phyloP scores from a whole-genome alignment of 2,113 vertebrate species.

The Smithornis capensis region DNA sequence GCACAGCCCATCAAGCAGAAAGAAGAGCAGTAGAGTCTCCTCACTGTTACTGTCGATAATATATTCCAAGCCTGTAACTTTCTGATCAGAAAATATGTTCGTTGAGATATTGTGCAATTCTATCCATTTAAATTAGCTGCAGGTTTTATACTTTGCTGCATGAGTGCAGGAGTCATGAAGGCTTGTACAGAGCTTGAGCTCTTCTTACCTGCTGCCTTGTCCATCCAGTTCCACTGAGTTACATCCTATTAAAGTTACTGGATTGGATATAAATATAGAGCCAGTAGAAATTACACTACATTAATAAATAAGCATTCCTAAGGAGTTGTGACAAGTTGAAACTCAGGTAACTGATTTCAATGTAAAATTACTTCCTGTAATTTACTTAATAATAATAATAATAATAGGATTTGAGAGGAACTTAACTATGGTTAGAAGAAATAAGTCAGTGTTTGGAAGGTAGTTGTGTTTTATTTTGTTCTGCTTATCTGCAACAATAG shows the following conservation, averaged over 20 bases:
- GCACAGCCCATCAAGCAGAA: not conserved
- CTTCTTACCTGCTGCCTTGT: not conserved
- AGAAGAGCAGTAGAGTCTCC: not conserved
- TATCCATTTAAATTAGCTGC: conserved; percentile 1
- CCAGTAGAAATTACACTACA: not conserved
- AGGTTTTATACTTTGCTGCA: not conserved
- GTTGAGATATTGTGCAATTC: not conserved
- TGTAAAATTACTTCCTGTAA: not conserved
- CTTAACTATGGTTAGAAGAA: not conserved
- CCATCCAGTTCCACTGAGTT: not conserved
- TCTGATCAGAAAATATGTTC: not conserved
- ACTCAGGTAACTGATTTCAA: not conserved
- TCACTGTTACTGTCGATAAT: not conserved
- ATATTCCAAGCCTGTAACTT: not conserved
- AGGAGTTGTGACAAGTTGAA: not conserved
- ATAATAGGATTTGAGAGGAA: not conserved
- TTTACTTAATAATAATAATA: fast-evolving
- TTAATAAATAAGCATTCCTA: not conserved
- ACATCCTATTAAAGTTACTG: not conserved
- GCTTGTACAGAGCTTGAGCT: not conserved
- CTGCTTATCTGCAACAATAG: not conserved
- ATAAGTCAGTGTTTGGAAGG: not conserved
- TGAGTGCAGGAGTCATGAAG: not conserved
- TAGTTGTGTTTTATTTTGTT: not conserved
- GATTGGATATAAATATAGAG: not conserved